Percentiles rank a stretch among this genome's conserved stretches.
Evolutionary conservation across 2,888 invertebrate genomes (phyloP).

Genomic region (Nineta flava): DNA sequence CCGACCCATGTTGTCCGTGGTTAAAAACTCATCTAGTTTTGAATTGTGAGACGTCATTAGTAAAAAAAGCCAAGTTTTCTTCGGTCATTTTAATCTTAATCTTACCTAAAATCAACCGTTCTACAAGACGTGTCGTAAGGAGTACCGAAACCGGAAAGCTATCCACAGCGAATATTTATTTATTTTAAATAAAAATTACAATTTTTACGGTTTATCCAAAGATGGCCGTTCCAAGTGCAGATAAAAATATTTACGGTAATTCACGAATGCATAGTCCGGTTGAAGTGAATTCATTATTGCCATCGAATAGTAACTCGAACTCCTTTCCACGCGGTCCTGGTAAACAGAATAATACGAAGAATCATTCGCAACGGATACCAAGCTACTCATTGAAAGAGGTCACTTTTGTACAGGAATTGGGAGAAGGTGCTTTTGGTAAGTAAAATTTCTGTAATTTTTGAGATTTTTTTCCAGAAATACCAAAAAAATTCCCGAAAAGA

Average conservation of each 20-base stretch:
- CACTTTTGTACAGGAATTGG: slow-evolving; percentile 76
- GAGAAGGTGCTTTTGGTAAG: slow-evolving; percentile 88
- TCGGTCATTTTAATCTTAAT: no score
- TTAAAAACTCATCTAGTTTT: no score
- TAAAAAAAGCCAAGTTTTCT: no score
- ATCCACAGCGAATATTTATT: not conserved
- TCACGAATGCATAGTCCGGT: slow-evolving; percentile 60
- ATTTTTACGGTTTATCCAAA: slow-evolving; percentile 9
- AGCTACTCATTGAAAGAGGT: slow-evolving; percentile 78
- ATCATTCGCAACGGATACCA: slow-evolving; percentile 41
- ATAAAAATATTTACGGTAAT: slow-evolving; percentile 71
- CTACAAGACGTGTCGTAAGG: no score
- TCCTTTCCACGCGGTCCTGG: slow-evolving; percentile 20
- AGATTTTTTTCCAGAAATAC: not conserved
- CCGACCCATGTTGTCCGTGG: no score
- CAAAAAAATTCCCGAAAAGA: not conserved
- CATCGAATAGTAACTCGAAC: slow-evolving; percentile 32
- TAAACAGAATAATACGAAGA: slow-evolving; percentile 21
- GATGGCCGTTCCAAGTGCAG: slow-evolving; percentile 52
- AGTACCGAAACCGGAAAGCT: not conserved
- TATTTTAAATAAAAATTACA: not conserved
- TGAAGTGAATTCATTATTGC: slow-evolving; percentile 68
- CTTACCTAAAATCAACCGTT: no score
- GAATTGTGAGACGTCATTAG: no score
- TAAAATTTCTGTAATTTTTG: not conserved